These are phyloP conservation scores for Watsonalla binaria DNA, from an alignment of 2,888 invertebrate species.

Conservation along the genomic window DNA sequence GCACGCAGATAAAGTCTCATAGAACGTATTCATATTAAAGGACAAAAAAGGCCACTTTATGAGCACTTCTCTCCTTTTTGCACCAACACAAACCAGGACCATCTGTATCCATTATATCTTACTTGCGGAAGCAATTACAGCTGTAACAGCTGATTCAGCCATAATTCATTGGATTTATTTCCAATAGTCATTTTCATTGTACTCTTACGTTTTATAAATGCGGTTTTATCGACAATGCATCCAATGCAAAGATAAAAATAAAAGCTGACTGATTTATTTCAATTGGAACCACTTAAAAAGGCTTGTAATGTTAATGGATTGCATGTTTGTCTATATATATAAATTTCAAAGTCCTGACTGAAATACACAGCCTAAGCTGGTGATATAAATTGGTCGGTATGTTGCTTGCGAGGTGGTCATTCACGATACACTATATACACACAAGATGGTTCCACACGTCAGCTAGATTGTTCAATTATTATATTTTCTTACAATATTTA, in stretches of 20 bases:
- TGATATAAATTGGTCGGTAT: too few relatives aligned
- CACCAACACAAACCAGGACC: background rate
- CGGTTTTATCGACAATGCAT: slow-evolving; percentile 6
- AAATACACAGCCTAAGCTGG: too few relatives aligned
- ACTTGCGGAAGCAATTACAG: slow-evolving; percentile 42
- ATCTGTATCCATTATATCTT: slow-evolving; percentile 24
- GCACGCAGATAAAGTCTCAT: background rate
- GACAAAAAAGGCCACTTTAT: background rate
- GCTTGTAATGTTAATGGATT: too few relatives aligned
- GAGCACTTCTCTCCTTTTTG: background rate
- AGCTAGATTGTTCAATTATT: too few relatives aligned
- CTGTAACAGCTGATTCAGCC: slow-evolving; percentile 22
- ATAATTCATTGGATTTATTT: slow-evolving; percentile 33
- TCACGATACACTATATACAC: too few relatives aligned
- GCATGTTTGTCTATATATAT: too few relatives aligned
- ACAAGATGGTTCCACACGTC: too few relatives aligned
- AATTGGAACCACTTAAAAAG: background rate
- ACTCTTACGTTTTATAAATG: slow-evolving; percentile 12
- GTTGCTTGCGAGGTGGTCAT: too few relatives aligned
- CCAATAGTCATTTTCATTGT: slow-evolving; percentile 8
- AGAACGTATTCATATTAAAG: background rate
- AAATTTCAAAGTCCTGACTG: too few relatives aligned
- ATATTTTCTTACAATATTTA: too few relatives aligned
- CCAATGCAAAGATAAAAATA: background rate
- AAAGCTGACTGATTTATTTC: background rate